Evolutionary conservation across 1,140 invertebrate genomes (phyloP).

Genomic region (Philopotamus ludificatus): DNA sequence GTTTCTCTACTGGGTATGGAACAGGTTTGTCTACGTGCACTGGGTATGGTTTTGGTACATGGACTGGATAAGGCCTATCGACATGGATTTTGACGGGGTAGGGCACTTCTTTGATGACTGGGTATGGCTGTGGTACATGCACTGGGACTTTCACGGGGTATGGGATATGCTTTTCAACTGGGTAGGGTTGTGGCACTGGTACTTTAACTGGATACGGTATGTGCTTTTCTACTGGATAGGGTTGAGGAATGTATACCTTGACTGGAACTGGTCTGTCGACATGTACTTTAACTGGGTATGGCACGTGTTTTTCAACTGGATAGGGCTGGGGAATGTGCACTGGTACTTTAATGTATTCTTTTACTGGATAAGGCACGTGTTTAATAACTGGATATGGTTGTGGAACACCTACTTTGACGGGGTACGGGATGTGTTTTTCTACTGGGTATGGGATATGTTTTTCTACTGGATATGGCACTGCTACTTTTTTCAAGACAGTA

Average conservation of each 20-base stretch:
- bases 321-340: constrained; percentile 68
- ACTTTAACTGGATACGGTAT: constrained; percentile 58
- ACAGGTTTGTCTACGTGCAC: constrained; percentile 67
- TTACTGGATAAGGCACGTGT: constrained; percentile 65
- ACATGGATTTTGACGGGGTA: constrained; percentile 69
- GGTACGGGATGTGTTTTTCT: constrained; percentile 51
- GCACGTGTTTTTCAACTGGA: constrained; percentile 67
- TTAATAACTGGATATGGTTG: constrained; percentile 68
- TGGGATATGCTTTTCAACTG: constrained; percentile 62
- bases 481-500: constrained; percentile 57
- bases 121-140: constrained; percentile 63
- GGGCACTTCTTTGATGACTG: constrained; percentile 64
- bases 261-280: constrained; percentile 67
- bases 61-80: constrained; percentile 71
- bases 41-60: constrained; percentile 65
- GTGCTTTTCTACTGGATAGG: constrained; percentile 63
- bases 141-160: constrained; percentile 66
- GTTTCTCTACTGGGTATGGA: constrained; percentile 67
- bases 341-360: constrained; percentile 67
- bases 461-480: constrained; percentile 65
- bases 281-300: constrained; percentile 68
- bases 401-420: constrained; percentile 59
- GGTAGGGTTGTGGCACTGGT: constrained; percentile 58
- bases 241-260: constrained; percentile 66
- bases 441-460: constrained; percentile 64